Evolutionary conservation across 2,888 invertebrate species (phyloP), one percentile per base, ranked within the genome.

Genomic region (Pecten maximus): DNA sequence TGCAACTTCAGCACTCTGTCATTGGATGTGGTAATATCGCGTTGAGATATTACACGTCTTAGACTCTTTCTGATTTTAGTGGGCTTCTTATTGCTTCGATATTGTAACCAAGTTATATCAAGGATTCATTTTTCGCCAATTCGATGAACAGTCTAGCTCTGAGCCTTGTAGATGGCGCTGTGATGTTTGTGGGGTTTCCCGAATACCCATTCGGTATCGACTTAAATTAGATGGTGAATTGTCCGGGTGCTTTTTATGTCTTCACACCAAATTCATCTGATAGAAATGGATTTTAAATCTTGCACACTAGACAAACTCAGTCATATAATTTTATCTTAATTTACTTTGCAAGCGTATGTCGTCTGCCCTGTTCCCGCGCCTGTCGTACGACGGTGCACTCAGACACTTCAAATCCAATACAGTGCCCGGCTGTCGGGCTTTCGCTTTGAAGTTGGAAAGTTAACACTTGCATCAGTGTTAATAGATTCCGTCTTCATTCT

Each of bases 281-380:
- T 35, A 74, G 35, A 28, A 74, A 74, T 8, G 74, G 35, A 74
- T 23, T 74, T 74, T 35, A 74, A 74, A 74, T 74, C 74, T 74
- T 74, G 74, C 74, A 74, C 74, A 74, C 74, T 28, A 74, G 74
- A 74, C 74, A 74, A 74, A 74, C 28, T 74, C 74, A 74, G 35
- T 74, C 74, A 74, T 74, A 74, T 35, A 28, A 74, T 74, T 74
- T 74, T 74, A 74, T 74, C 74, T 74, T 74, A 74, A 74, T 74
- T 74, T 74, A 74, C 74, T 74, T 15, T 35, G 35, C 74, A 74
- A 74, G 74, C 35, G 28, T 74, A 35, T 74, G 74, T 74, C 74
- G 74, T 74, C 74, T 74, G 74, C 74, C 35, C 74, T 12, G 74
- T 35, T 74, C 60, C 60, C 60, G 60, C 60, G 23, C 35, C 23